Percentiles rank a stretch among this genome's conserved stretches.
Evolutionary conservation across 1,140 invertebrate species (phyloP).

Genomic region (Leguminivora glycinivorella): DNA sequence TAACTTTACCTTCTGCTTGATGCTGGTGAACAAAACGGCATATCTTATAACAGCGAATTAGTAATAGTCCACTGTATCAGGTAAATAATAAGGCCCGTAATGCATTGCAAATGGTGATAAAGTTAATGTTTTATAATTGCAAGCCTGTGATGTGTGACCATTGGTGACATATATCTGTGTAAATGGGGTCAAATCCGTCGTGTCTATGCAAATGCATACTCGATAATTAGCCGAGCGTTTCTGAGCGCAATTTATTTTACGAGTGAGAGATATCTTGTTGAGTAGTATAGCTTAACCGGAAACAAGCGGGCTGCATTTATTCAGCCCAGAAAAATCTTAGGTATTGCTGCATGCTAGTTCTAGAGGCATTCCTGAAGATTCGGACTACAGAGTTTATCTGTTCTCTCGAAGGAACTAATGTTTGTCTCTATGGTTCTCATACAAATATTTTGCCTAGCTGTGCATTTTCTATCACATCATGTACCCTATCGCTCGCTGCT

Average conservation of each 20-base stretch:
- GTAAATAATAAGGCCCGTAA: neutral
- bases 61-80: neutral
- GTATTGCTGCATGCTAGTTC: too few species aligned
- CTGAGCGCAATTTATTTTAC: neutral
- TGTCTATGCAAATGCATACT: neutral
- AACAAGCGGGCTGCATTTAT: too few species aligned
- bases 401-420: too few species aligned
- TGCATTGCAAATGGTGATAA: neutral
- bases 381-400: too few species aligned
- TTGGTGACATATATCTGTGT: neutral
- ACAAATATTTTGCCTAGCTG: too few species aligned
- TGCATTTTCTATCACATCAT: too few species aligned
- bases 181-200: slow-evolving; percentile 14
- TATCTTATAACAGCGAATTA: neutral
- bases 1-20: neutral
- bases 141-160: neutral
- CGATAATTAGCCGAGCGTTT: neutral
- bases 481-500: too few species aligned
- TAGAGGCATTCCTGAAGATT: too few species aligned
- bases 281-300: too few species aligned
- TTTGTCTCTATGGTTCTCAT: too few species aligned
- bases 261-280: too few species aligned
- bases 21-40: neutral
- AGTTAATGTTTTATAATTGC: neutral
- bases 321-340: too few species aligned